phyloP scores from a whole-genome alignment of 1,140 invertebrate species.

The Bradysia coprophila region DNA sequence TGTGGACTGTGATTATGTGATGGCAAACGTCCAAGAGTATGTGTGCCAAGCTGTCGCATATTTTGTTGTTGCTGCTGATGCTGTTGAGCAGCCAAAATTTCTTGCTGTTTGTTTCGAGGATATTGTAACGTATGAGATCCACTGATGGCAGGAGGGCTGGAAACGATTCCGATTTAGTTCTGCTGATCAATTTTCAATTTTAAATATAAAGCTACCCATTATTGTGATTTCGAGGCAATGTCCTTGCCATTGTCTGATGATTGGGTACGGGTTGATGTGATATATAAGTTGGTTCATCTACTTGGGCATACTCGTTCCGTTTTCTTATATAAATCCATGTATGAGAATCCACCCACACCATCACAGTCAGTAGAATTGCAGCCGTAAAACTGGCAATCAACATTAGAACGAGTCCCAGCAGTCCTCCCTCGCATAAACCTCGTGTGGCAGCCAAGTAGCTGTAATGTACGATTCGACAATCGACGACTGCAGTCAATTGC shows the following conservation, averaged over 20 bases:
- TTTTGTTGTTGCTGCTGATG: slow-evolving; percentile 14
- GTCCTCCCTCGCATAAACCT: slow-evolving; percentile 58
- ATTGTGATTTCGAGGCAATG: slow-evolving; percentile 21
- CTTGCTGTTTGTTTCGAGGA: slow-evolving; percentile 20
- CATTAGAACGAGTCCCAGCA: slow-evolving; percentile 68
- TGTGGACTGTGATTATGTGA: slow-evolving; percentile 29
- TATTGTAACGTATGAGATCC: slow-evolving; percentile 23
- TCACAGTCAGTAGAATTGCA: slow-evolving; percentile 72
- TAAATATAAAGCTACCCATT: slow-evolving; percentile 25
- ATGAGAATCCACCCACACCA: slow-evolving; percentile 86
- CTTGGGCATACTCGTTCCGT: slow-evolving; percentile 22
- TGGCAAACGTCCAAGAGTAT: slow-evolving; percentile 30
- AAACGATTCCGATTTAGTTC: slow-evolving; percentile 5
- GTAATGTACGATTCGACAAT: slow-evolving; percentile 59
- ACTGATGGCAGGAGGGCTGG: slow-evolving; percentile 21
- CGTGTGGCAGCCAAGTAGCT: slow-evolving; percentile 58
- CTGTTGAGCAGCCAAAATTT: slow-evolving; percentile 21
- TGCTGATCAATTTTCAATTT: slow-evolving; percentile 5
- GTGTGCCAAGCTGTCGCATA: slow-evolving; percentile 28
- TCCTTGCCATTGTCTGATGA: slow-evolving; percentile 22
- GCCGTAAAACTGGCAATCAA: slow-evolving; percentile 64
- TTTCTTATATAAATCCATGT: slow-evolving; percentile 93
- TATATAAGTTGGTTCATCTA: slow-evolving; percentile 22
- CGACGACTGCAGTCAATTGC: slow-evolving; percentile 45
- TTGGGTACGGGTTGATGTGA: slow-evolving; percentile 23